A percentile compares a stretch with the other conserved stretches of the same genome.
These are phyloP conservation scores for Drosophila fulvimacula DNA, from an alignment of 2,888 invertebrate species.

Conservation along the genomic window DNA sequence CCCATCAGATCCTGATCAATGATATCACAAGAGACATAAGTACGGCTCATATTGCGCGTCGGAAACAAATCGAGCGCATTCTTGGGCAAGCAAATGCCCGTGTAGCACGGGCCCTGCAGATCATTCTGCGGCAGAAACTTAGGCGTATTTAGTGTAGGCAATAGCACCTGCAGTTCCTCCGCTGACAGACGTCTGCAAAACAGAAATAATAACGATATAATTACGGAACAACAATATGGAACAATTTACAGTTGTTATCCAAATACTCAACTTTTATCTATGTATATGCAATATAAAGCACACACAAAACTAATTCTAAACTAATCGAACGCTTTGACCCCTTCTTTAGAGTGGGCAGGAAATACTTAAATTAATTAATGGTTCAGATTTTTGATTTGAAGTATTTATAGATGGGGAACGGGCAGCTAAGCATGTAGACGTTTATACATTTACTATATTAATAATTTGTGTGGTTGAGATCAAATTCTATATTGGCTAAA, in stretches of 20 bases:
- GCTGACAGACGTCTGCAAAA: slow-evolving; percentile 70
- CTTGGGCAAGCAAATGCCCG: slow-evolving; percentile 85
- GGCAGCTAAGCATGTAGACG: background rate
- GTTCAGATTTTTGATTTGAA: background rate
- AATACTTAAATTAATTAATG: background rate
- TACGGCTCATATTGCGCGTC: slow-evolving; percentile 79
- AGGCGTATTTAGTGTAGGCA: slow-evolving; percentile 81
- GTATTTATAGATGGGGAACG: background rate
- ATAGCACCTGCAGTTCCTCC: slow-evolving; percentile 82
- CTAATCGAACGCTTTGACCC: background rate
- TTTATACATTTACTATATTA: background rate
- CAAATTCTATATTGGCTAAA: background rate
- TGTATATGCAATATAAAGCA: background rate
- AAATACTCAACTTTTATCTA: background rate
- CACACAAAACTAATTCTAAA: background rate
- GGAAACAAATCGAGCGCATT: slow-evolving; percentile 84
- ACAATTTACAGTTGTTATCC: no score
- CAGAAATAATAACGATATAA: background rate
- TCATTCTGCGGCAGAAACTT: slow-evolving; percentile 83
- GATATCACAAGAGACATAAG: slow-evolving; percentile 84
- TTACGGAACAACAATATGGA: background rate
- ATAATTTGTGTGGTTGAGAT: background rate
- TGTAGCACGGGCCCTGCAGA: slow-evolving; percentile 84
- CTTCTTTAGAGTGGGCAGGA: background rate
- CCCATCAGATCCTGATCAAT: slow-evolving; percentile 83